Evolutionary conservation across 2,888 invertebrate species (phyloP), one percentile per base, ranked within the genome.

Genomic region (Uropetala carovei): DNA sequence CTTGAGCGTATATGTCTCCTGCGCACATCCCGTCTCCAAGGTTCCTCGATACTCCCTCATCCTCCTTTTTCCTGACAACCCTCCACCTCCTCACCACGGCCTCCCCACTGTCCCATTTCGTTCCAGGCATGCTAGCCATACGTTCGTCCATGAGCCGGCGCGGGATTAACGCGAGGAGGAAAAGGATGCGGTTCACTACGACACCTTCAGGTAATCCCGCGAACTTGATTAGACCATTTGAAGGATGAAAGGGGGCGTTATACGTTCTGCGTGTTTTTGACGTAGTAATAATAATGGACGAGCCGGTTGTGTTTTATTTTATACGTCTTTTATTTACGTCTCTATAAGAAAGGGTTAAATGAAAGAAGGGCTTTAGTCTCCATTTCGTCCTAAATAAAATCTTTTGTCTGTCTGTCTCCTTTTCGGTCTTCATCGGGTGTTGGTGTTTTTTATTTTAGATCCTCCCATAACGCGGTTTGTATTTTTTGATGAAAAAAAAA

Each of bases 51-150:
- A 27, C 22, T n/a, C 10, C 75, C 75, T n/a, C 10, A 22, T 22
- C 75, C 11, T 75, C 22, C n/a, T 27, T 13, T 27, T 75, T 22
- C 68, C 68, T 68, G 10, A 16, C 22, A 22, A 22, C 11, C 3
- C n/a, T 27, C 13, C 75, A 75, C 75, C 64, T n/a, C n/a, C n/a
- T n/a, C 64, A 18, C 18, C n/a, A 68, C 75, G 0, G 0, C 75
- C 11, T 13, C 18, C 27, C 8, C 22, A 22, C 75, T 27, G 0
- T 27, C 11, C 75, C 75, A 13, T 75, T 75, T 75, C 75, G 75
- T 75, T 75, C 75, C 75, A 75, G 75, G 75, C 22, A 75, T 75
- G 75, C 75, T 27, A 75, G 22, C 75, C 75, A 22, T 75, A 27
- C 75, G 75, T 27, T 27, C 75, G 14, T 27, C 75, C 27, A 75